Evolutionary conservation across 2,888 invertebrate species (phyloP).

Genomic region (Germaria angustata): DNA sequence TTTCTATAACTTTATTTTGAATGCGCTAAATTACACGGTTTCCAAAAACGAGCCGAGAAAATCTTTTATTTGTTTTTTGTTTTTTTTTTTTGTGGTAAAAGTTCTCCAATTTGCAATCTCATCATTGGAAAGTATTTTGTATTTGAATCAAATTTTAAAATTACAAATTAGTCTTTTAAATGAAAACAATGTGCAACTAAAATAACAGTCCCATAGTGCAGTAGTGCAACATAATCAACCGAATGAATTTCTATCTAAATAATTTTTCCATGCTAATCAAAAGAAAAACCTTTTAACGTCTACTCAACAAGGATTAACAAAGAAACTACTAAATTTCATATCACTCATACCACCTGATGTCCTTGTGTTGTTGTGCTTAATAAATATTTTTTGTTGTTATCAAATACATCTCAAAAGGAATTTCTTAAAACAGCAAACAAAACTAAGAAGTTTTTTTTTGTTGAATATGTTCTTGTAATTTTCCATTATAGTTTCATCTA

Average conservation of each 20-base stretch:
- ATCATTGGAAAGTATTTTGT: too few species aligned
- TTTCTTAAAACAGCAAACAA: constrained; percentile 21
- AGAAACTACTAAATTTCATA: constrained; percentile 48
- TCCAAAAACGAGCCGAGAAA: too few species aligned
- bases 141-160: too few species aligned
- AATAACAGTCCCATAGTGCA: constrained; percentile 3
- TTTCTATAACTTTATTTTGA: too few species aligned
- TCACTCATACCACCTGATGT: constrained; percentile 48
- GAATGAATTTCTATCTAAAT: not conserved
- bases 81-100: too few species aligned
- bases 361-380: constrained; percentile 24
- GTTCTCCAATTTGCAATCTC: too few species aligned
- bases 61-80: too few species aligned
- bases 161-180: too few species aligned
- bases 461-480: constrained; percentile 14
- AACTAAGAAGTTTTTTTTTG: constrained; percentile 40
- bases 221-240: not conserved
- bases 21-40: too few species aligned
- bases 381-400: constrained; percentile 13
- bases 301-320: constrained; percentile 40
- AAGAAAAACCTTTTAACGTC: constrained; percentile 46
- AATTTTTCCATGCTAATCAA: constrained; percentile 10
- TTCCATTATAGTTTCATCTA: constrained; percentile 64
- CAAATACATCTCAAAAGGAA: constrained; percentile 7
- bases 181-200: too few species aligned